Conservation (phyloP, 2,113 vertebrate species). For the Mohoua ochrocephala region DNA sequence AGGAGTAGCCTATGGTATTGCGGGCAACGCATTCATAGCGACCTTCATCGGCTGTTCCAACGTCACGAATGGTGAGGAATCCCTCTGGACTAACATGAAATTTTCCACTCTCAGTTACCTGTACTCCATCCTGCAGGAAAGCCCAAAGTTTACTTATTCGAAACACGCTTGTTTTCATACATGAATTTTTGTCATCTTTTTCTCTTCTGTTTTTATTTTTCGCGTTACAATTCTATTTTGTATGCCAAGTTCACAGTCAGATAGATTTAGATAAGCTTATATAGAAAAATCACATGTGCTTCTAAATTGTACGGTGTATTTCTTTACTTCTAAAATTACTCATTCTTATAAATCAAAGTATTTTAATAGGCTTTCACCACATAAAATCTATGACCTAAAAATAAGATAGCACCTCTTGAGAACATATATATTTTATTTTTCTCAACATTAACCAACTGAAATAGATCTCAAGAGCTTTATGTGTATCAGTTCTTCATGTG, state of each 20-base stretch:
- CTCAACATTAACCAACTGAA: background rate
- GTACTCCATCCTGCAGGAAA: slow-evolving; percentile 87
- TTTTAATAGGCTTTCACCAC: background rate
- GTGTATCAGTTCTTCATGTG: background rate
- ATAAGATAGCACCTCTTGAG: background rate
- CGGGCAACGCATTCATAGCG: slow-evolving; percentile 93
- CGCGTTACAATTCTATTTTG: background rate
- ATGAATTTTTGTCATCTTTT: background rate
- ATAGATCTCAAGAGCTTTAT: background rate
- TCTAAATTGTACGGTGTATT: background rate
- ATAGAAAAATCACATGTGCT: background rate
- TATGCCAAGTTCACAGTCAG: background rate
- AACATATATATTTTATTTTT: background rate
- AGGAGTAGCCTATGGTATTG: slow-evolving; percentile 90
- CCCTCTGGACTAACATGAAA: slow-evolving; percentile 90
- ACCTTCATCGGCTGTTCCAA: slow-evolving; percentile 87
- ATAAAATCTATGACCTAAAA: background rate
- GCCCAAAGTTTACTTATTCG: background rate
- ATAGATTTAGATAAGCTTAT: background rate
- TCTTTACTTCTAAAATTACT: background rate
- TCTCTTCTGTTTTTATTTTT: background rate
- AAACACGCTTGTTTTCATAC: background rate
- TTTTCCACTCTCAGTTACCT: slow-evolving; percentile 97
- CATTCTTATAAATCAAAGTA: background rate
- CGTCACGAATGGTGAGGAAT: slow-evolving; percentile 88